Base-by-base conservation (phyloP, 1,140 invertebrate genomes). In the Pogonomyrmex californicus region DNA sequence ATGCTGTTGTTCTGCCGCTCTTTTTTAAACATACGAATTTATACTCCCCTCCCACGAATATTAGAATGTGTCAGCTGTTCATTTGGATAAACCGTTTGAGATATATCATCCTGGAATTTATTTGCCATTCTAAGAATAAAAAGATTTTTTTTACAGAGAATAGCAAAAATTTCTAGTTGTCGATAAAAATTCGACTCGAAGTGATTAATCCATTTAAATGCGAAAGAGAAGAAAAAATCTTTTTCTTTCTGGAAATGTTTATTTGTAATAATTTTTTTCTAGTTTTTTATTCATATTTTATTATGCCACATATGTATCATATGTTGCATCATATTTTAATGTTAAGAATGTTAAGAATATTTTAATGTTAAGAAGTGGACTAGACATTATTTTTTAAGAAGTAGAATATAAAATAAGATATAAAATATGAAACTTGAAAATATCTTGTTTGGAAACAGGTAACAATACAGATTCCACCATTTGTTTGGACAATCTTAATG, bases 321-420 rank as follows among this genome's bases (percentile, higher is more conserved):
- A 62, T 30, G n/a, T 66, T 38, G 2, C 38, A 66, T 60, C n/a
- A 14, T 51, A 17, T 23, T 60, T 56, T 60, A 62, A 47, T n/a
- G 41, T 54, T 9, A 2, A 33, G 12, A 63, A 63, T 47, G 56
- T 2, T n/a, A n/a, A n/a, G n/a, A n/a, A 14, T 51, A 17, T 23
- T 60, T 56, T 60, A 62, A 47, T n/a, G 41, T 54, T 9, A 2
- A 33, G 12, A 41, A 70, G 17, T 36, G 17, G 9, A 56, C 5
- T 56, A 56, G 54, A 38, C 10, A 49, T 58, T 60, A 86, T 63
- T 87, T 63, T 87, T 71, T 51, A 73, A 47, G 23, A 70, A 82
- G 2, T 30, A 6, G n/a, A 33, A 41, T 78, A 30, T 23, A 23
- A 23, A 23, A 23, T 23, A 23, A 23, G 23, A 23, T 14, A 4